Base-by-base conservation (phyloP, 2,113 vertebrate genomes). In the Empidonax alnorum region DNA sequence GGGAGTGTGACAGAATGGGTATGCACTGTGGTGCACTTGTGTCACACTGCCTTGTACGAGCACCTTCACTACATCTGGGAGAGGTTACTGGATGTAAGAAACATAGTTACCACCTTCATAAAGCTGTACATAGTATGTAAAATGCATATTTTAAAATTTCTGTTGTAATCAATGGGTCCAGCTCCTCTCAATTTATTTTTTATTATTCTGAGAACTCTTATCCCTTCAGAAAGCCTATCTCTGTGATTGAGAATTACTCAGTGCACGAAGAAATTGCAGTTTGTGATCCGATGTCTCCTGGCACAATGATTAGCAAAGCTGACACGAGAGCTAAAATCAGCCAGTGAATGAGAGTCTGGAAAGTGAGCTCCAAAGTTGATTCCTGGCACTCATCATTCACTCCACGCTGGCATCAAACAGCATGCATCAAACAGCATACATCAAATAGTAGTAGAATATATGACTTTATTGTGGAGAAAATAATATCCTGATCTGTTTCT, bases 381-480 rank as follows among this genome's bases (percentile, higher is more conserved):
- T 59, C 23, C 19, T 79, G 39, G 7, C 14, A 8, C 28, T 37
- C 28, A 58, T 53, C 22, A 33, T 22, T 67, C 61, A 55, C 9
- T 78, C 27, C 14, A 24, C 23, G 6, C 14, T 79, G 84, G 22
- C 52, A 75, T 44, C 50, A 50, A 28, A 50, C 23, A 84, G 18
- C 1, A 0, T 35, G 63, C 12, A 55, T 33, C 47, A 11, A 24
- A 50, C 23, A 84, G 18, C 1, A 0, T 35, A 67, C 12, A 55
- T 33, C 47, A 11, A 24, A n/a, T 1, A 19, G 24, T 7, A 47
- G 24, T 30, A 78, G 35, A 65, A 62, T 52, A 50, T 46, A 59
- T 33, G 14, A 35, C n/a, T 37, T 78, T 74, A 62, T 49, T 58
- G 41, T 19, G 63, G 67, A 31, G 44, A 25, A 77, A 84, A 66